Conservation (phyloP, 2,888 invertebrate genomes). For the Siphlonurus alternatus region DNA sequence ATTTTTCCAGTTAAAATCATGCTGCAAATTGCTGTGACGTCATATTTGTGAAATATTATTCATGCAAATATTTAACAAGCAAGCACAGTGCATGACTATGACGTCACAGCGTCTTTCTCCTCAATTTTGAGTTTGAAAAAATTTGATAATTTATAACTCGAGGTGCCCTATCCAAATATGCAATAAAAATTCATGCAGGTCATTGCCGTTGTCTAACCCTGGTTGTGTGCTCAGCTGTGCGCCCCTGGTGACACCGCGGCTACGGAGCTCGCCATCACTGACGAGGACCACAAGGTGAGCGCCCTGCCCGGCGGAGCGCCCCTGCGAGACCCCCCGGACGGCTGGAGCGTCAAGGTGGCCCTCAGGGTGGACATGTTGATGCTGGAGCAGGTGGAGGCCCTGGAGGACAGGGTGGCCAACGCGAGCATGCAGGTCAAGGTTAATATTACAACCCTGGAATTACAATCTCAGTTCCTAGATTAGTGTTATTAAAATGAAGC, state of each 20-base stretch:
- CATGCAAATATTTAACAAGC: no score
- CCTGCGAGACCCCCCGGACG: conserved; percentile 31
- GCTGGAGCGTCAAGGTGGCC: conserved; percentile 48
- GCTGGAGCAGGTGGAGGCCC: conserved; percentile 63
- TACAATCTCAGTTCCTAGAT: not conserved
- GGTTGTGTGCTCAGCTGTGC: conserved; percentile 13
- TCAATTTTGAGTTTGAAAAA: no score
- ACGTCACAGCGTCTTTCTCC: no score
- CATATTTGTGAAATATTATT: no score
- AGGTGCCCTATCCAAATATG: no score
- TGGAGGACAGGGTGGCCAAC: conserved; percentile 76
- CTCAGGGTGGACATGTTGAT: conserved; percentile 66
- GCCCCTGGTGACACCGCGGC: conserved; percentile 40
- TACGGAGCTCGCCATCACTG: conserved; percentile 33
- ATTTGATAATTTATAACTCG: no score
- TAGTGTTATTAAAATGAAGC: not conserved
- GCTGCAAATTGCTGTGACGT: no score
- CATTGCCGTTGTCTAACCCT: no score
- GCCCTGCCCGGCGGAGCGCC: conserved; percentile 25
- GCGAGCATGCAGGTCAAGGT: conserved; percentile 78
- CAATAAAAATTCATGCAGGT: no score
- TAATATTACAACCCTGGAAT: conserved; percentile 4
- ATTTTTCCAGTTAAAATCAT: no score
- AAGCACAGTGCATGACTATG: no score
- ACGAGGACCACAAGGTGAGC: conserved; percentile 18